Evolutionary conservation across 2,888 invertebrate species (phyloP), one percentile per base, ranked within the genome.

Genomic region (Ophonus ardosiacus): DNA sequence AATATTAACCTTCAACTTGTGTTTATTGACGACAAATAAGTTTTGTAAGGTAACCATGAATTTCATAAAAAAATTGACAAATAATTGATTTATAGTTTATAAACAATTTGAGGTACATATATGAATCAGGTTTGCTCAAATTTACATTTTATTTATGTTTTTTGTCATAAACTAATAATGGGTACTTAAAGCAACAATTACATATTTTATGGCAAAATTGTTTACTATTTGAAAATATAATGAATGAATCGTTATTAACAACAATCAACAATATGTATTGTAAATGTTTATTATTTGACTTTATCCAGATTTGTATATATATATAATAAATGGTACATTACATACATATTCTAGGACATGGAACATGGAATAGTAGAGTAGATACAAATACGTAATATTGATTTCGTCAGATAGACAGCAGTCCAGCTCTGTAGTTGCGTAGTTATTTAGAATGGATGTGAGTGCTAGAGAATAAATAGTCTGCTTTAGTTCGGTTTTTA

Each of bases 371-470:
- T 51, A 51, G 43, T 13, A 10, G 38, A 68, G 31, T 31, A 68
- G 68, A 68, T 68, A 68, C 68, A 68, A 68, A 68, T 31, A 40
- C 68, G 68, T 68, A 68, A 31, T 68, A 68, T 68, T 68, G 68
- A 68, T 68, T 68, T 68, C 38, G 68, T 68, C 68, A 68, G 68
- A 15, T 38, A 68, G 68, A 68, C 15, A 68, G 31, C 40, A 68
- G 31, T 51, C 43, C 43, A 51, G 13, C 43, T 51, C 43, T 51
- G 43, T 51, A 51, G 43, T 51, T 51, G 43, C 24, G 63, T 63
- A 68, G 68, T 68, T 68, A 68, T 68, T 40, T 38, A 63, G 68
- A 5, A 15, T n/a, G 13, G 13, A 38, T 68, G 68, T 40, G 40
- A 38, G 40, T 65, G 65, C 38, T 74, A 5, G 10, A 74, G 43